phyloP scores from a whole-genome alignment of 2,888 invertebrate species.

The Ptychoptera contaminata region DNA sequence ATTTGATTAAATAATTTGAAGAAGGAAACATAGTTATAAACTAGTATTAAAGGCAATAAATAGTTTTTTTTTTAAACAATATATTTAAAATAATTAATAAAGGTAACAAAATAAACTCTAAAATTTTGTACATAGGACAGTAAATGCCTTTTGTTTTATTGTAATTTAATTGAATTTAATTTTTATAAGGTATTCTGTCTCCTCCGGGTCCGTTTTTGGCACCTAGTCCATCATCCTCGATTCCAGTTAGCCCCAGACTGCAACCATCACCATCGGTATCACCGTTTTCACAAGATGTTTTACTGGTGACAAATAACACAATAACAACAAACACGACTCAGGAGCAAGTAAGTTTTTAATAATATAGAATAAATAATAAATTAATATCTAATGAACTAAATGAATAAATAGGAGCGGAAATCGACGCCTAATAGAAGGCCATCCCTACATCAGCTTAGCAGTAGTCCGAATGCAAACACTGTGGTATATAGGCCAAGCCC shows the following conservation, averaged over 20 bases:
- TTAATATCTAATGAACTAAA: neutral
- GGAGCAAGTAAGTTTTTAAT: slow-evolving; percentile 23
- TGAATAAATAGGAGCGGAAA: slow-evolving; percentile 26
- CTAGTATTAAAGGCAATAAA: too few relatives aligned
- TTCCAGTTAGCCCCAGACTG: slow-evolving; percentile 33
- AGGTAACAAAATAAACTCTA: neutral
- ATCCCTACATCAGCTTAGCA: slow-evolving; percentile 31
- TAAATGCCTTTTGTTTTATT: too few relatives aligned
- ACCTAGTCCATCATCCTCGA: slow-evolving; percentile 34
- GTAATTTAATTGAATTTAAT: slow-evolving; percentile 2
- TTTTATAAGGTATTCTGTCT: slow-evolving; percentile 32
- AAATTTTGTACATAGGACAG: too few relatives aligned
- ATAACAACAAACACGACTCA: slow-evolving; percentile 30
- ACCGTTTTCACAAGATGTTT: slow-evolving; percentile 32
- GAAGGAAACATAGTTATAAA: too few relatives aligned
- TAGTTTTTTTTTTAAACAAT: neutral
- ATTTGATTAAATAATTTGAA: too few relatives aligned
- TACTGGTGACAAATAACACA: slow-evolving; percentile 30
- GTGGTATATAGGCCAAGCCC: slow-evolving; percentile 32
- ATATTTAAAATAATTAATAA: neutral
- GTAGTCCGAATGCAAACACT: slow-evolving; percentile 31
- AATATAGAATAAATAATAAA: neutral
- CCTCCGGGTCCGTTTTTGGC: slow-evolving; percentile 34
- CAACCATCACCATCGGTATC: slow-evolving; percentile 32
- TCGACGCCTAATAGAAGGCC: slow-evolving; percentile 32